Evolutionary conservation across 2,888 invertebrate species (phyloP), one percentile per base, ranked within the genome.

Genomic region (Ichneumon xanthorius): DNA sequence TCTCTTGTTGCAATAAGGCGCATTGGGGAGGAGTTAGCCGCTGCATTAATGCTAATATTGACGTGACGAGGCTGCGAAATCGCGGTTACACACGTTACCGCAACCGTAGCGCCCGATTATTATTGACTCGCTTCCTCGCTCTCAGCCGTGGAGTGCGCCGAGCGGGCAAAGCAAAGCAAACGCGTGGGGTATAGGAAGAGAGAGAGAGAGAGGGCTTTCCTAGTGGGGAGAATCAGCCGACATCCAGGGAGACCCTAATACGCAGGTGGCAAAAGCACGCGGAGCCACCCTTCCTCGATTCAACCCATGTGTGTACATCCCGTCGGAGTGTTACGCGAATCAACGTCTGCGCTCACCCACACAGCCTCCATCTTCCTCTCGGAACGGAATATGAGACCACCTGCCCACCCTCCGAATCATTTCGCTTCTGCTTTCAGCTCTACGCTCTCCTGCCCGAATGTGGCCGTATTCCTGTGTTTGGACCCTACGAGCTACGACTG

Each of bases 331-430:
- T 82, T 76, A 70, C 61, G 68, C 68, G 40, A 45, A 86, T 72
- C 85, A 86, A 73, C 58, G 78, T 68, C 78, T 73, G 50, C 70
- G 67, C 37, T n/a, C 26, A 71, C 40, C 61, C 16, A n/a, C 37
- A 63, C 55, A 67, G 50, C 40, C 33, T 26, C 65, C 45, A 30
- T 67, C 58, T 45, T 65, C 19, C 16, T 50, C 45, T n/a, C 45
- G 14, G n/a, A 37, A 65, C 80, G 87, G 85, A 90, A 90, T 89
- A 89, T 88, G 87, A 90, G 87, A 89, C 89, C 89, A 87, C 87
- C 87, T 88, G 87, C 86, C 55, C 80, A 79, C 86, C 86, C 87
- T 84, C 73, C 78, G 78, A 78, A 73, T 73, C 78, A 68, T 73
- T 26, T 72, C 58, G 50, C 76, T 81, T 45, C 73, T 50, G 72